Base-by-base conservation (phyloP, 2,797 vertebrate species). In the Danio albolineatus region DNA sequence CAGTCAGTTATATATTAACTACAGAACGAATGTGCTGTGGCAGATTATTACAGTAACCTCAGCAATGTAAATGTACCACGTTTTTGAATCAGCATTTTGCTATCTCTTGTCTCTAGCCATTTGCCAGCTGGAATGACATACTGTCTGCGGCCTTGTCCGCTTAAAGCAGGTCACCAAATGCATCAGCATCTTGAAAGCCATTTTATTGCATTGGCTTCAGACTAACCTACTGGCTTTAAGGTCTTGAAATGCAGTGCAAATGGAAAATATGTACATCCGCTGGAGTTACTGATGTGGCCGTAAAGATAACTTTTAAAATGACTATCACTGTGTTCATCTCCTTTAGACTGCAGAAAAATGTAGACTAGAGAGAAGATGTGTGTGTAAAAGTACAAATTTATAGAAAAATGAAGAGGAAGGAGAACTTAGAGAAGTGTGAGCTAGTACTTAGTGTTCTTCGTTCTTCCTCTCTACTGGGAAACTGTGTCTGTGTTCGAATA, bases 1-100 rank as follows among this genome's bases (percentile, higher is more conserved):
- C 87, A 90, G 41, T 9, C 1, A 0, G 88, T 90, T 84, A 87
- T 82, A 89, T 77, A 92, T 89, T 91, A 84, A 91, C 87, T 71
- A 19, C 74, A 72, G 59, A 73, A 70, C 38, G 0, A 48, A 80
- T 77, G 10, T 28, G 10, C 57, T 43, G 10, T 36, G n/a, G 72
- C 21, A 59, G 79, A 48, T 67, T 51, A 74, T 41, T 73, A 66
- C 73, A 74, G 84, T 84, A 83, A 82, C 51, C 56, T 80, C 57
- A 41, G 72, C 44, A 83, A 43, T 85, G 17, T 21, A 80, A 74
- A 75, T 77, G 54, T 56, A 57, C 66, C 82, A 60, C 41, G 73
- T 71, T 77, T 82, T 85, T 75, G 80, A 77, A 65, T 87, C 79
- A 87, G 81, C 82, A 64, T 72, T 86, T 86, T 84, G 73, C 78